Evolutionary conservation across 2,888 invertebrate genomes (phyloP), one percentile per base, ranked within the genome.

Genomic region (Tridacna crocea): DNA sequence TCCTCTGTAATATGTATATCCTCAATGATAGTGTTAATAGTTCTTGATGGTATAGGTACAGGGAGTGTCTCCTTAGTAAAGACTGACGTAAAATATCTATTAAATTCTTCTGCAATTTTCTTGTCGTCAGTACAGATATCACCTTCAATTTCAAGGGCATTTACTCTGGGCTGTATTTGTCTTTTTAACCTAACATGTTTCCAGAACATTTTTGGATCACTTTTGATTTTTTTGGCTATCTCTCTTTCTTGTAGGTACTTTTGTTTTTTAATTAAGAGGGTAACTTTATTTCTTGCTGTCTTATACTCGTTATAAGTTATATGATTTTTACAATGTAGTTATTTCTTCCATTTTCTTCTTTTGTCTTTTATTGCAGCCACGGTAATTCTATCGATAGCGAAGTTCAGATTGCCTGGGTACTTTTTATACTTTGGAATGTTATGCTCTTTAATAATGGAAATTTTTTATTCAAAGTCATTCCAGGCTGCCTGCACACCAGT

Each of bases 281-380:
- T 68, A 13, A 68, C 68, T 68, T 68, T 68, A 68, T 68, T 68
- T 68, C 68, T 68, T 68, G 68, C 68, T 15, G 27, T 68, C 36
- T 68, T 68, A n/a, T 68, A 68, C 11, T 68, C n/a, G n/a, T 68
- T 27, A 27, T 26, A 68, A n/a, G 10, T 68, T 24, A 17, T 68
- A 26, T 27, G 68, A n/a, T 68, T 27, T 36, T 68, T 68, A 27
- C 36, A 26, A 13, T 68, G 24, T n/a, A 26, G 10, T 24, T 68
- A 68, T 36, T 68, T 68, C 11, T 12, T 68, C 68, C 68, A 68
- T 68, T 68, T 68, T 27, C n/a, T 27, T 68, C 68, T 68, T 27
- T 68, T 68, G 12, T 68, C 68, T 68, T 22, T 68, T 12, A 68
- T 68, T 24, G 68, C 68, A 15, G 17, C 36, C 17, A 24, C 26